Base-by-base conservation (phyloP, 2,888 invertebrate genomes). In the Leptinotarsa rubiginosa region DNA sequence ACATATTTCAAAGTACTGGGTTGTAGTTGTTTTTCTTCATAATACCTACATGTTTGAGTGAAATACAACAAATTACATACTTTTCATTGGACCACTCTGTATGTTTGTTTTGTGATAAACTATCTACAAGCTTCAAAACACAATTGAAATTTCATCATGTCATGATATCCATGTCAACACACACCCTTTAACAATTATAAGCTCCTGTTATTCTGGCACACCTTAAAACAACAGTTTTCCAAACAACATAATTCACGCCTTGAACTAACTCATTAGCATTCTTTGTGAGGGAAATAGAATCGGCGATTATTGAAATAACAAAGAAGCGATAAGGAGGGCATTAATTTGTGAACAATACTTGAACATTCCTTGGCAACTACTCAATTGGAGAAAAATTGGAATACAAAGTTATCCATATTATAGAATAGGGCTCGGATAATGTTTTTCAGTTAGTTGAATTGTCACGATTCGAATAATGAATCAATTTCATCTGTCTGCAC, bases 91-190 rank as follows among this genome's bases (percentile, higher is more conserved):
- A n/a, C n/a, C n/a, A n/a, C n/a, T n/a, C n/a, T n/a, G n/a, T 1
- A 56, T 56, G 22, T 16, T 56, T 22, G 22, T 56, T 62, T 62
- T 62, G 62, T 62, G 62, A 41, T 25, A 7, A 62, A 7, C 10
- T n/a, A n/a, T 62, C n/a, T 62, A 62, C 41, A 62, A 41, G 62
- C n/a, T 62, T 62, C 62, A 62, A 4, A 62, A 62, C 62, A 62
- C 62, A 62, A 62, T 31, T 62, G 31, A 56, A 62, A 62, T 25
- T 62, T 31, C n/a, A 62, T 20, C 20, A 20, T 22, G 31, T 62
- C 62, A 31, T 31, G 31, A 62, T 62, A 31, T 62, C 41, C 31
- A n/a, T 1, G 31, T 31, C 41, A 18, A 18, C 31, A 41, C 62
- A 62, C 62, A 31, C 62, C 62, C 41, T n/a, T 16, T 18, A 31